phyloP scores from a whole-genome alignment of 2,888 invertebrate genomes.

The Mythimna lalbum region DNA sequence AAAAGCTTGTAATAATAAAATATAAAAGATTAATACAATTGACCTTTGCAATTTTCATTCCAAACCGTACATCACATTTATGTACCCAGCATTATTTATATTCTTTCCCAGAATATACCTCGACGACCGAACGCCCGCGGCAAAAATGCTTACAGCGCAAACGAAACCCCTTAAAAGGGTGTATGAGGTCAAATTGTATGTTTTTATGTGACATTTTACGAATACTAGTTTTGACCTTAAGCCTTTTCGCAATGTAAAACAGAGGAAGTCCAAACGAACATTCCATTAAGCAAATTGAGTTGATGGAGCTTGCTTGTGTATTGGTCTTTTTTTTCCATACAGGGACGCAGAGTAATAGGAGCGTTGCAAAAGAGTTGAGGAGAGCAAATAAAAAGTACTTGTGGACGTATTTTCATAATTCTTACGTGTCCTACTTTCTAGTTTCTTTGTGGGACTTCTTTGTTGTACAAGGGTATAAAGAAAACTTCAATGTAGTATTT shows the following conservation, averaged over 20 bases:
- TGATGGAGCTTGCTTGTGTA: slow-evolving; percentile 32
- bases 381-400: slow-evolving; percentile 40
- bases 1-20: too few species aligned
- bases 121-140: slow-evolving; percentile 39
- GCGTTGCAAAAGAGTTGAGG: slow-evolving; percentile 31
- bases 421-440: slow-evolving; percentile 46
- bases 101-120: slow-evolving; percentile 37
- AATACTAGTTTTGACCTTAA: slow-evolving; percentile 51
- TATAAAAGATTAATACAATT: slow-evolving; percentile 1
- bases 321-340: slow-evolving; percentile 30
- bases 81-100: slow-evolving; percentile 42
- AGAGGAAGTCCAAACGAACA: slow-evolving; percentile 37
- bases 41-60: slow-evolving; percentile 25
- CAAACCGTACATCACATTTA: slow-evolving; percentile 8
- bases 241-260: slow-evolving; percentile 52
- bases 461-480: slow-evolving; percentile 11
- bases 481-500: slow-evolving; percentile 19
- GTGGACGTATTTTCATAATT: slow-evolving; percentile 44
- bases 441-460: slow-evolving; percentile 33
- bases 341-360: slow-evolving; percentile 39
- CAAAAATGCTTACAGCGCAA: slow-evolving; percentile 51
- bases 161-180: slow-evolving; percentile 46
- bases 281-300: slow-evolving; percentile 63
- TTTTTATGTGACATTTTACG: slow-evolving; percentile 46
- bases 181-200: slow-evolving; percentile 52